Percentiles rank a stretch among this genome's conserved stretches.
Evolutionary conservation across 2,113 vertebrate species (phyloP).

Genomic region (Malurus melanocephalus): DNA sequence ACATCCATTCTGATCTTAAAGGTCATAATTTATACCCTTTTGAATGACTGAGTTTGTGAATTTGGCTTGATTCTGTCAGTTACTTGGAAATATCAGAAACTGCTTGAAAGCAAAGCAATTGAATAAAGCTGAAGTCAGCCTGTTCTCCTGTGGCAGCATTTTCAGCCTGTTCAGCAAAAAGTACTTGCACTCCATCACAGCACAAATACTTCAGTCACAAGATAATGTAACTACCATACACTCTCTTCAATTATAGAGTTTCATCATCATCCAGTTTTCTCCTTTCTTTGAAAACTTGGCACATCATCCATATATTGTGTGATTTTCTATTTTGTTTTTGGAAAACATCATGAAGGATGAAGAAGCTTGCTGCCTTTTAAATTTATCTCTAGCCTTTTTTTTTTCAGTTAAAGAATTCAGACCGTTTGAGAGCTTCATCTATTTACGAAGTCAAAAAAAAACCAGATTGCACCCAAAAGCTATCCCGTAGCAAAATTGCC

Average conservation of each 20-base stretch:
- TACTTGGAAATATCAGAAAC: constrained; percentile 30
- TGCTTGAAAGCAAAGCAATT: not conserved
- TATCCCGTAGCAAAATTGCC: not conserved
- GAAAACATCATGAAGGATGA: not conserved
- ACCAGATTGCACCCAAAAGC: not conserved
- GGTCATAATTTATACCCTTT: not conserved
- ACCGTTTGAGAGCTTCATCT: not conserved
- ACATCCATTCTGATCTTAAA: not conserved
- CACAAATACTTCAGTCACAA: not conserved
- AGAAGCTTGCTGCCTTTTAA: not conserved
- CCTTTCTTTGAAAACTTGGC: not conserved
- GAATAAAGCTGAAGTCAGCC: constrained; percentile 39
- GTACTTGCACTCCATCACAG: not conserved
- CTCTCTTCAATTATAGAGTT: not conserved
- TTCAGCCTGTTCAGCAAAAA: constrained; percentile 30
- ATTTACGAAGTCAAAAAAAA: not conserved
- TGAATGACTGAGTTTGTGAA: not conserved
- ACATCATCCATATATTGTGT: not conserved
- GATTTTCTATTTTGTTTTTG: not conserved
- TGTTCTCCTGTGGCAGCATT: not conserved
- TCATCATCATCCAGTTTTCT: not conserved
- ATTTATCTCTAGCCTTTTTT: not conserved
- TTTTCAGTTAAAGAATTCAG: not conserved
- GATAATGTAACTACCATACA: not conserved
- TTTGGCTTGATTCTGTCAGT: constrained; percentile 27